Evolutionary conservation across 2,888 invertebrate genomes (phyloP).

Genomic region (Marronus borbonicus): DNA sequence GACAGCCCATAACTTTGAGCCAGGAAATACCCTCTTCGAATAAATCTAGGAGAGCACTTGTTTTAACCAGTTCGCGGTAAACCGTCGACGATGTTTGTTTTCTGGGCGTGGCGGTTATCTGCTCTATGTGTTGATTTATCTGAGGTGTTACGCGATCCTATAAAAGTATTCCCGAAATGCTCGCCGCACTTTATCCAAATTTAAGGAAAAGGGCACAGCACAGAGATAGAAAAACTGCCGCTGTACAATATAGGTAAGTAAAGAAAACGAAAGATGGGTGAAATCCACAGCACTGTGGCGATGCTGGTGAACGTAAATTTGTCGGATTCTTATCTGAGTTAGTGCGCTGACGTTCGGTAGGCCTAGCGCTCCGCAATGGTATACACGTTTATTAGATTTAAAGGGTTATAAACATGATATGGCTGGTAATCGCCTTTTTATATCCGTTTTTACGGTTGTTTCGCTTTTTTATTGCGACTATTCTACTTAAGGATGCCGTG

Average conservation of each 20-base stretch:
- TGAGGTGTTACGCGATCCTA: conserved; percentile 56
- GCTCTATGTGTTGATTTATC: conserved; percentile 60
- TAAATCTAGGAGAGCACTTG: conserved; percentile 55
- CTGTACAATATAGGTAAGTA: conserved; percentile 13
- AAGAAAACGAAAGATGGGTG: background rate
- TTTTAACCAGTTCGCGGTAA: conserved; percentile 55
- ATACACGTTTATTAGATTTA: conserved; percentile 58
- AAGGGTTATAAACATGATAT: conserved; percentile 57
- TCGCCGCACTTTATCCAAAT: conserved; percentile 54
- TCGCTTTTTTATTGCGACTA: conserved; percentile 49
- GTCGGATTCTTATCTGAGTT: conserved; percentile 60
- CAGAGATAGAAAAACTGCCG: conserved; percentile 27
- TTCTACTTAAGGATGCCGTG: conserved; percentile 45
- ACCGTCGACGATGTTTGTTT: conserved; percentile 50
- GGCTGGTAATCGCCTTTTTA: conserved; percentile 56
- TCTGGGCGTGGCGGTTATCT: conserved; percentile 57
- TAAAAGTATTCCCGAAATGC: conserved; percentile 56
- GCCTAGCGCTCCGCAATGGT: conserved; percentile 56
- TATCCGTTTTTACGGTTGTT: conserved; percentile 53
- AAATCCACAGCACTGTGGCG: conserved; percentile 9
- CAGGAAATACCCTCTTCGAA: conserved; percentile 51
- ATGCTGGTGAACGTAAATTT: conserved; percentile 56
- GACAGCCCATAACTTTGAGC: conserved; percentile 50
- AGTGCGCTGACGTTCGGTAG: conserved; percentile 57
- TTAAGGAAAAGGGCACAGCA: conserved; percentile 50